Percentiles rank a stretch among this genome's conserved stretches.
Conservation (phyloP, 2,113 vertebrate genomes). For the Rhadina sibilatrix region DNA sequence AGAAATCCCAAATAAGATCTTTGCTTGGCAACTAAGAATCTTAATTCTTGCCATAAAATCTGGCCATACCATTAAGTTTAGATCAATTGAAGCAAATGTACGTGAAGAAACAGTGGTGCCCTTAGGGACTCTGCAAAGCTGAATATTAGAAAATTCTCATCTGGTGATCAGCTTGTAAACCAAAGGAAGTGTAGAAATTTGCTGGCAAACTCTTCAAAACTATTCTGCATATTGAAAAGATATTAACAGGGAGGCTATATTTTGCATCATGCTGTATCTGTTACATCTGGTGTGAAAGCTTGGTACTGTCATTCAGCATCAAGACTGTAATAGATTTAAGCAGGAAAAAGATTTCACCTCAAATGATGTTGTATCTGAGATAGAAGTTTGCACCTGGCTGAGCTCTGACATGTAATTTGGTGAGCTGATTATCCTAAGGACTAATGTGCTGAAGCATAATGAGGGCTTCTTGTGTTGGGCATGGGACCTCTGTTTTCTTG, state of each 20-base stretch:
- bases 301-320: not conserved
- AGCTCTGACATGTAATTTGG: not conserved
- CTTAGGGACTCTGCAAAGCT: conserved; percentile 2
- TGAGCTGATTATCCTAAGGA: not conserved
- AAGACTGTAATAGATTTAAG: not conserved
- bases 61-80: conserved; percentile 12
- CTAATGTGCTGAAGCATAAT: not conserved
- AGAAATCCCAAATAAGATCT: conserved; percentile 7
- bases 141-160: conserved; percentile 55
- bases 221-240: conserved; percentile 13
- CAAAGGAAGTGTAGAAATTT: conserved; percentile 55
- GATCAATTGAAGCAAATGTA: not conserved
- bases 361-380: not conserved
- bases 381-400: not conserved
- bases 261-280: not conserved
- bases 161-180: conserved; percentile 48
- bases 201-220: conserved; percentile 62
- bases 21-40: not conserved
- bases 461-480: not conserved
- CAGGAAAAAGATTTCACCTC: not conserved
- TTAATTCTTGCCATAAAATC: conserved; percentile 6
- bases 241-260: not conserved
- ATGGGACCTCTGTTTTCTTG: not conserved
- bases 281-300: conserved; percentile 13
- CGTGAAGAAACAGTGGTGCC: not conserved